phyloP scores from a whole-genome alignment of 2,113 vertebrate species.

The Camarhynchus parvulus region DNA sequence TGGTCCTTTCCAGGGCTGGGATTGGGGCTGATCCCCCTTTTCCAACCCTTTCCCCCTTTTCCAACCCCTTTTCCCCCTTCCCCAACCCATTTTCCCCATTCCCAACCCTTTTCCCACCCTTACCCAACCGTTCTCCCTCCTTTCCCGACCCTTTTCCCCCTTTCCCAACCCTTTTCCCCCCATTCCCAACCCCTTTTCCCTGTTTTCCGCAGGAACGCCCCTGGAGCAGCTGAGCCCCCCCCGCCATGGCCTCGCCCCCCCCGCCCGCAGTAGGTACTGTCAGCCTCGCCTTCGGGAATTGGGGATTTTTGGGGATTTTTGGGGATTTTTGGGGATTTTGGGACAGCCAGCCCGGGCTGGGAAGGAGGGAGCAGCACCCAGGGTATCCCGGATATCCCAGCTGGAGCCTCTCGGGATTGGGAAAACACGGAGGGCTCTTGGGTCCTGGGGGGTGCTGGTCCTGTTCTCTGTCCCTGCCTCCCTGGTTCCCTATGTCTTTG shows the following conservation, averaged over 20 bases:
- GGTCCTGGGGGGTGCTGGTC: neutral
- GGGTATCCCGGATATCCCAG: too few relatives aligned
- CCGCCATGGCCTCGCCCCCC: neutral
- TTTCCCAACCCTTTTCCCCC: too few relatives aligned
- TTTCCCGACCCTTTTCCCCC: too few relatives aligned
- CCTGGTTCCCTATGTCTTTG: too few relatives aligned
- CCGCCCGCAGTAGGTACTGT: neutral
- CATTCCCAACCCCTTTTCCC: neutral
- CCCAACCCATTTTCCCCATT: too few relatives aligned
- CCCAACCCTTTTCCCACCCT: neutral
- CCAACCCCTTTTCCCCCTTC: too few relatives aligned
- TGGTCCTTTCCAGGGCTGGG: neutral
- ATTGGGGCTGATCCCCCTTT: neutral
- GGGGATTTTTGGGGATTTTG: too few relatives aligned
- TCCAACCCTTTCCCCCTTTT: too few relatives aligned
- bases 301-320: neutral
- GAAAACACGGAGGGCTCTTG: neutral
- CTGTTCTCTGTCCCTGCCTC: neutral
- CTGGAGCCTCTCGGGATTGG: neutral
- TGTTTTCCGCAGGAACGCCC: neutral
- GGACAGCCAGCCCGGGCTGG: neutral
- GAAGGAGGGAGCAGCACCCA: neutral
- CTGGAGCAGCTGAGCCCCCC: neutral
- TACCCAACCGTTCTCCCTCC: too few relatives aligned
- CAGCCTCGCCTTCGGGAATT: neutral